Base-by-base conservation (phyloP, 2,888 invertebrate genomes). In the Patella ulyssiponensis region DNA sequence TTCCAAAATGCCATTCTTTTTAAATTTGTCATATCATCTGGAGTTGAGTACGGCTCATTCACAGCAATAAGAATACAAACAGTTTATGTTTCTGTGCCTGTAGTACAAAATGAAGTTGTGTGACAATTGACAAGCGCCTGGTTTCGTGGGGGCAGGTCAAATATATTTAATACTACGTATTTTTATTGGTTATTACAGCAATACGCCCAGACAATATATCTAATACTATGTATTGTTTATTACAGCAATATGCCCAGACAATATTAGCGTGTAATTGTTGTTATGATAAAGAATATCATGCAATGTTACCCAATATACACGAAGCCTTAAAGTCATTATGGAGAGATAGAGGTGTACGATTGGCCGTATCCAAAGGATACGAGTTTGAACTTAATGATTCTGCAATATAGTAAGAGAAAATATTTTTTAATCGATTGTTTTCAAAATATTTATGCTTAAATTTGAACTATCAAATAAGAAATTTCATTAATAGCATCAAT, bases 361-460 rank as follows among this genome's bases (percentile, higher is more conserved):
- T 94, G 70, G 94, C 94, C 33, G 94, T 94, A 1, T 93, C 94
- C n/a, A 90, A 94, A 84, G 94, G 94, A 58, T 94, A 94, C 86
- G 94, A 94, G 87, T 94, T 94, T 87, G 94, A 94, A 87, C 91
- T 94, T 53, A 94, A 94, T 86, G 94, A 94, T 90, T 94, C 94
- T 1, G 94, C 94, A 71, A 92, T 94, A 81, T 94, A 94, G 94
- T 94, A 92, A 93, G 94, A 92, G 74, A 58, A 51, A 15, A n/a
- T 69, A 64, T 44, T 9, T 44, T 44, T 1, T 44, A 53, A 23
- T 27, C 74, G 14, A 74, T 27, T 27, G 20, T n/a, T n/a, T n/a
- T 27, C 4, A 11, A 71, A n/a, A 5, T 27, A 71, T 17, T 27
- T 23, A 17, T 23, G 27, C 17, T 17, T 23, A 17, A 7, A 11